A percentile compares a stretch with the other conserved stretches of the same genome.
Evolutionary conservation across 2,797 vertebrate species (phyloP).

Genomic region (Vultur gryphus): DNA sequence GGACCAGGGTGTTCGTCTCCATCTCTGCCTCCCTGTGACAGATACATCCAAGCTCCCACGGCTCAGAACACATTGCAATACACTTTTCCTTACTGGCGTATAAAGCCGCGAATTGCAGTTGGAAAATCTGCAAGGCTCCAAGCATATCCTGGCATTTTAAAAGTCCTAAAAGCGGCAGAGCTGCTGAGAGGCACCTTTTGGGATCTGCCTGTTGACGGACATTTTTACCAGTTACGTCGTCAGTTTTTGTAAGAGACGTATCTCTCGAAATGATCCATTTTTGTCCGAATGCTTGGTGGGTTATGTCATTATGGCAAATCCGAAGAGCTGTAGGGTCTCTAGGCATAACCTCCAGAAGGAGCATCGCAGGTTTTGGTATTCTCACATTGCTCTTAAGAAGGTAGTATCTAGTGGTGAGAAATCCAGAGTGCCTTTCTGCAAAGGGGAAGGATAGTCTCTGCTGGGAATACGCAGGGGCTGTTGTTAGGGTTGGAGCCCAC

Average conservation of each 20-base stretch:
- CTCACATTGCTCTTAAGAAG: neutral
- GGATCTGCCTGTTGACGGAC: neutral
- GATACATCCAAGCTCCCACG: fast-evolving
- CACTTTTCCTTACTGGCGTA: neutral
- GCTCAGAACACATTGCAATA: neutral
- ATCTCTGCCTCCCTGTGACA: neutral
- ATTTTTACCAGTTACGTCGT: fast-evolving
- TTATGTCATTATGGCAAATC: neutral
- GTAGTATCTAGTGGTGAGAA: neutral
- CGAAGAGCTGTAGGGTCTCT: neutral
- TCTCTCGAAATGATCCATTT: neutral
- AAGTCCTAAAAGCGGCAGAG: neutral
- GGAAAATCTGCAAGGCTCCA: neutral
- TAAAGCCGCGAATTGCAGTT: neutral
- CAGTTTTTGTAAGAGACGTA: neutral
- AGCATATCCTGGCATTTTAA: neutral
- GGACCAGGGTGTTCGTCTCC: neutral
- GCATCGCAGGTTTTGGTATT: neutral
- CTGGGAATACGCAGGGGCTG: neutral
- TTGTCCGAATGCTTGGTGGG: neutral
- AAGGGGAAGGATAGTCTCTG: neutral
- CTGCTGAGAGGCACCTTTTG: neutral
- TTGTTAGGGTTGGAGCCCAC: neutral
- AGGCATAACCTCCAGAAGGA: neutral
- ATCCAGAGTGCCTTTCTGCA: neutral